These are phyloP conservation scores for Clanis bilineata DNA, from an alignment of 2,888 invertebrate species.

Conservation along the genomic window DNA sequence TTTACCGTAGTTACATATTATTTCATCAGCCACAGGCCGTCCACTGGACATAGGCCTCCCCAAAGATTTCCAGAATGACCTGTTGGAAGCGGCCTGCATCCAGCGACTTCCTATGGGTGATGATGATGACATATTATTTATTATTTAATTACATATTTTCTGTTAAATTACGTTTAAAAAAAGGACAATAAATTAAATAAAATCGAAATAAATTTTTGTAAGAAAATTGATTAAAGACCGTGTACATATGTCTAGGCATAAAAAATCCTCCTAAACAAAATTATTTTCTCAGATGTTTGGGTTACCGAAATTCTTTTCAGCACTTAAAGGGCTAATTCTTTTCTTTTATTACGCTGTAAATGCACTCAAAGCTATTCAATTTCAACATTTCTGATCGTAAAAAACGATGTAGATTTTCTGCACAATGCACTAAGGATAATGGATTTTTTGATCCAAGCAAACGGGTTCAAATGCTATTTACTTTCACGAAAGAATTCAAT, in stretches of 20 bases:
- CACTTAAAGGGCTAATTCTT: not conserved
- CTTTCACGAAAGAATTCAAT: not conserved
- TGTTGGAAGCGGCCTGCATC: too few species aligned
- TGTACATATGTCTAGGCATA: not conserved
- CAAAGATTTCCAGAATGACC: too few species aligned
- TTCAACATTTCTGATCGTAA: not conserved
- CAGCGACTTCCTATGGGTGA: too few species aligned
- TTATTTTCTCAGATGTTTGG: not conserved
- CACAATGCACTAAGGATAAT: slow-evolving; percentile 5
- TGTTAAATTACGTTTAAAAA: too few species aligned
- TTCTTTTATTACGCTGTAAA: not conserved
- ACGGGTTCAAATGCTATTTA: not conserved
- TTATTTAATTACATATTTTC: too few species aligned
- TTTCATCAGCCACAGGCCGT: too few species aligned
- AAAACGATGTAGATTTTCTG: not conserved
- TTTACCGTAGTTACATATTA: too few species aligned
- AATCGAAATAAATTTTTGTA: not conserved
- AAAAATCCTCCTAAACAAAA: not conserved
- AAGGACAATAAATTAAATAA: too few species aligned
- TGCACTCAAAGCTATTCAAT: not conserved
- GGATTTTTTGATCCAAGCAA: not conserved
- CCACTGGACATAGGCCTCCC: too few species aligned
- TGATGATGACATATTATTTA: too few species aligned
- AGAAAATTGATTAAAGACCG: not conserved
- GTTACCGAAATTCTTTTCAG: not conserved